Percentiles rank a stretch among this genome's conserved stretches.
Conservation (phyloP, 2,888 invertebrate genomes). For the Lithosia quadra region DNA sequence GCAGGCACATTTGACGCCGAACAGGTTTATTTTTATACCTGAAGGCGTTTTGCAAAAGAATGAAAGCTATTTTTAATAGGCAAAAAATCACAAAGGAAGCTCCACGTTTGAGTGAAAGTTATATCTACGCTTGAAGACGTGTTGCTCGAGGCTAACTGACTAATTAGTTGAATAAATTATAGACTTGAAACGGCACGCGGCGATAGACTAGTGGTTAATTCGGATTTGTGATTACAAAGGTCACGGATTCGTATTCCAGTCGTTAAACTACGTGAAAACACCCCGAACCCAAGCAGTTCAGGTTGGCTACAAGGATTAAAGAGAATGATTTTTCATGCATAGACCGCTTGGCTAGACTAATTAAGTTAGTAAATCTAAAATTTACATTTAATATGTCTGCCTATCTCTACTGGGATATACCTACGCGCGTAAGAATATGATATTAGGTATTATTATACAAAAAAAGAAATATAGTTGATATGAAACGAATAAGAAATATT, state of each 20-base stretch:
- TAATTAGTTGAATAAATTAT: neutral
- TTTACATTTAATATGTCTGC: too few species aligned
- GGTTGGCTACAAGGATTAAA: too few species aligned
- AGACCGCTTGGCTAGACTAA: too few species aligned
- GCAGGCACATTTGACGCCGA: conserved; percentile 25
- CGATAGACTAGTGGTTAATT: neutral
- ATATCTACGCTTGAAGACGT: neutral
- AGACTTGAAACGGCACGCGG: neutral
- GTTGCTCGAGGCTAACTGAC: neutral
- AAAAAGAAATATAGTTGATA: too few species aligned
- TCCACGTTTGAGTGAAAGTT: conserved; percentile 1
- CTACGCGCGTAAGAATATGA: too few species aligned
- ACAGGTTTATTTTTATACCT: conserved; percentile 29
- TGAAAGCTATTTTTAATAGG: conserved; percentile 7
- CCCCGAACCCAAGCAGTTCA: too few species aligned
- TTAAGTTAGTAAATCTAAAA: too few species aligned
- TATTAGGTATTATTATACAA: too few species aligned
- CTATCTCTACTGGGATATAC: too few species aligned
- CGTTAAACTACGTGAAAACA: too few species aligned
- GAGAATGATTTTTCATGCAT: too few species aligned
- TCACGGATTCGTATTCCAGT: neutral
- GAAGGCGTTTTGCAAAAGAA: conserved; percentile 1
- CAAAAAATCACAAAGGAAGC: conserved; percentile 5
- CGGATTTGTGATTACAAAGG: neutral
- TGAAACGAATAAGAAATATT: too few species aligned